Conservation (phyloP, 2,888 invertebrate species). For the Sinodicranocentrus sp. region DNA sequence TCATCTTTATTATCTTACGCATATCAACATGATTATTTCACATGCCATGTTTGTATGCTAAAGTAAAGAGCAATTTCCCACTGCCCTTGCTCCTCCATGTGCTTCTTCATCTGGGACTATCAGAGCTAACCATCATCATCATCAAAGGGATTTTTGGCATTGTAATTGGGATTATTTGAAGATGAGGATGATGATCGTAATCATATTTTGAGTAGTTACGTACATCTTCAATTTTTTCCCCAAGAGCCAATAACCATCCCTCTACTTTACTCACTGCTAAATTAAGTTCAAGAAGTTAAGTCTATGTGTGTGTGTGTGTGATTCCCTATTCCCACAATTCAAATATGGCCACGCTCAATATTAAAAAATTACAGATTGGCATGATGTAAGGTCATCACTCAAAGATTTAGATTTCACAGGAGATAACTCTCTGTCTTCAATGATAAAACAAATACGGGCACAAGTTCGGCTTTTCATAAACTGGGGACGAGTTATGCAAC, state of each 20-base stretch:
- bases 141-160: slow-evolving; percentile 44
- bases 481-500: background rate
- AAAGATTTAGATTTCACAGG: slow-evolving; percentile 14
- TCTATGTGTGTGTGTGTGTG: background rate
- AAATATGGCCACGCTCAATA: slow-evolving; percentile 1
- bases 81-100: slow-evolving; percentile 8
- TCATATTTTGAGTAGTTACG: slow-evolving; percentile 8
- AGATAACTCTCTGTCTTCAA: slow-evolving; percentile 15
- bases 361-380: background rate
- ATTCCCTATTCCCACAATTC: slow-evolving; percentile 19
- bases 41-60: slow-evolving; percentile 23
- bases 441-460: slow-evolving; percentile 67
- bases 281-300: background rate
- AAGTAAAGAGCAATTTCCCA: background rate
- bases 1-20: slow-evolving; percentile 15
- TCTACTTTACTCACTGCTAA: background rate
- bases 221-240: background rate
- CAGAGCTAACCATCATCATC: slow-evolving; percentile 28
- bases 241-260: background rate
- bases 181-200: slow-evolving; percentile 33
- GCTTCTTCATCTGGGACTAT: slow-evolving; percentile 34
- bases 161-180: slow-evolving; percentile 52
- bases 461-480: slow-evolving; percentile 35
- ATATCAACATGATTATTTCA: slow-evolving; percentile 8
- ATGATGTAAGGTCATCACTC: slow-evolving; percentile 43